phyloP scores from a whole-genome alignment of 2,113 vertebrate genomes.

The Pseudorasbora parva region DNA sequence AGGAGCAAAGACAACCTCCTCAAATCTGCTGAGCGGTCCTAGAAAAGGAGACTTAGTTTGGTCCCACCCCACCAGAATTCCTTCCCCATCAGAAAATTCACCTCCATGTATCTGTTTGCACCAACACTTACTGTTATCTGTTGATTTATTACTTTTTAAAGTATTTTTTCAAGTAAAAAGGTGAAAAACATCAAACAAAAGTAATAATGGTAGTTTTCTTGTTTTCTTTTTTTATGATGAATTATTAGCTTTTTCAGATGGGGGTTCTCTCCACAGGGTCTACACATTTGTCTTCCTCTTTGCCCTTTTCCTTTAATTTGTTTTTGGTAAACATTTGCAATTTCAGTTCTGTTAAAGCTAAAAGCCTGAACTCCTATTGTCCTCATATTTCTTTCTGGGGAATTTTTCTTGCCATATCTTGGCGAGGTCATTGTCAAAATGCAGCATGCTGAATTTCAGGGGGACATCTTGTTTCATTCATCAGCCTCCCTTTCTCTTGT shows the following conservation, averaged over 20 bases:
- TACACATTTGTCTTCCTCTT: slow-evolving; percentile 25
- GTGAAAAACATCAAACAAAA: slow-evolving; percentile 64
- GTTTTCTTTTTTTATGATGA: slow-evolving; percentile 53
- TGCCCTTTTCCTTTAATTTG: slow-evolving; percentile 5
- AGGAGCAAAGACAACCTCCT: slow-evolving; percentile 92
- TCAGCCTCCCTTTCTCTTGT: slow-evolving; percentile 40
- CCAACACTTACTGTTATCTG: slow-evolving; percentile 65
- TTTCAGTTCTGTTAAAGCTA: not conserved
- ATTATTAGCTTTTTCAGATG: not conserved
- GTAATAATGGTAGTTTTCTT: slow-evolving; percentile 68
- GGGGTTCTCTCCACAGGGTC: not conserved
- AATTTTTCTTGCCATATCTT: not conserved
- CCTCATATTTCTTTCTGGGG: not conserved
- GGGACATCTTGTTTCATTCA: not conserved
- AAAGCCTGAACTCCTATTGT: not conserved
- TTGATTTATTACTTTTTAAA: slow-evolving; percentile 82
- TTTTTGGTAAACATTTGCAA: not conserved
- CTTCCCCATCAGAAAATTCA: slow-evolving; percentile 51
- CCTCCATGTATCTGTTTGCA: slow-evolving; percentile 40
- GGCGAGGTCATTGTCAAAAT: not conserved
- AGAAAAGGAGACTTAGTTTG: slow-evolving; percentile 42
- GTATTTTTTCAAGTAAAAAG: slow-evolving; percentile 85
- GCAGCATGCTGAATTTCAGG: slow-evolving; percentile 19
- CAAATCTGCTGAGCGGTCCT: slow-evolving; percentile 87
- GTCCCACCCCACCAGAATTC: slow-evolving; percentile 22